Evolutionary conservation across 1,140 invertebrate genomes (phyloP).

Genomic region (Paralvinella palmiformis): DNA sequence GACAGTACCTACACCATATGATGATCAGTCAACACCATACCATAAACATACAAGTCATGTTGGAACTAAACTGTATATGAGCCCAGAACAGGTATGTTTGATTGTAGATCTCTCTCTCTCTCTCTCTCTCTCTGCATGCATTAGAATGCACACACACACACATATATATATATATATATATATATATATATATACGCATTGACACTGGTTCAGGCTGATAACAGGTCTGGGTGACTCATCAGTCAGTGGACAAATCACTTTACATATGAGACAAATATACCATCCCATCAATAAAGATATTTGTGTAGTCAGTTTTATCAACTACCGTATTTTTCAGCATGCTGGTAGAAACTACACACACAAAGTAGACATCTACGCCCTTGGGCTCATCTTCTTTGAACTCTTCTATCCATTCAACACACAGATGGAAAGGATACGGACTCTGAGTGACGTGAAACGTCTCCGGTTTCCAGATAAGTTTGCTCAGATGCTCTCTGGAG

Average conservation of each 20-base stretch:
- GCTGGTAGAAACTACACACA: slow-evolving; percentile 73
- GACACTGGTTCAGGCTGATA: too few species aligned
- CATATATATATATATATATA: too few species aligned
- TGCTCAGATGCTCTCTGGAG: slow-evolving; percentile 55
- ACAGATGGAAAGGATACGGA: slow-evolving; percentile 73
- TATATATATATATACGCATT: too few species aligned
- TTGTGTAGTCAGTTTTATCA: neutral
- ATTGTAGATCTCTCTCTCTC: too few species aligned
- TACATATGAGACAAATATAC: too few species aligned
- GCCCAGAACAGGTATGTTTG: slow-evolving; percentile 75
- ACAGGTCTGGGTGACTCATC: too few species aligned
- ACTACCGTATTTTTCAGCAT: slow-evolving; percentile 51
- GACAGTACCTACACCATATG: neutral
- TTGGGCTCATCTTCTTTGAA: slow-evolving; percentile 92
- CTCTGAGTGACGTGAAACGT: slow-evolving; percentile 56
- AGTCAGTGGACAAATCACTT: too few species aligned
- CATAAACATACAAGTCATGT: slow-evolving; percentile 62
- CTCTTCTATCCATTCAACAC: slow-evolving; percentile 81
- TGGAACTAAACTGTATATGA: slow-evolving; percentile 94
- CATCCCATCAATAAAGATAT: too few species aligned
- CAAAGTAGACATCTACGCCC: slow-evolving; percentile 94
- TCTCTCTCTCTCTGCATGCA: too few species aligned
- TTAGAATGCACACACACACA: too few species aligned
- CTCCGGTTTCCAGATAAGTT: slow-evolving; percentile 69
- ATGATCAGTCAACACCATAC: slow-evolving; percentile 3